Evolutionary conservation across 2,888 invertebrate genomes (phyloP).

Genomic region (Tortrix viridana): DNA sequence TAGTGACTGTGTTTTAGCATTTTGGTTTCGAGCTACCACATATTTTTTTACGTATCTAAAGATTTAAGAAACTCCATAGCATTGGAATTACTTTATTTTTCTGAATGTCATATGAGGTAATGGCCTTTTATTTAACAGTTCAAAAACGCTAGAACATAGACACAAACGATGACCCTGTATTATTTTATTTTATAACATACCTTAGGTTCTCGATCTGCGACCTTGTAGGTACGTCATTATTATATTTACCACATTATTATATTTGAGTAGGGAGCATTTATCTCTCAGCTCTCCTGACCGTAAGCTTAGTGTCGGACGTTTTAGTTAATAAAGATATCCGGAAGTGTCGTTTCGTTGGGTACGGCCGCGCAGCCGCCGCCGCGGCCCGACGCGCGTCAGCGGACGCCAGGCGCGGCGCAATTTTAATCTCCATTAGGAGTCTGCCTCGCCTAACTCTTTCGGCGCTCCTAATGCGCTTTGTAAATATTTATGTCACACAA

Average conservation of each 20-base stretch:
- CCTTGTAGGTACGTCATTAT: constrained; percentile 70
- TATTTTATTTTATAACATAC: constrained; percentile 58
- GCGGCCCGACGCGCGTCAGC: constrained; percentile 28
- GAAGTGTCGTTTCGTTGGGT: constrained; percentile 43
- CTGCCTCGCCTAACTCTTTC: constrained; percentile 73
- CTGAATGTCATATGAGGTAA: constrained; percentile 14
- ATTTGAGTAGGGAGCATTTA: constrained; percentile 74
- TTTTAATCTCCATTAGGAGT: constrained; percentile 63
- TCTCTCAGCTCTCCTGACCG: constrained; percentile 74
- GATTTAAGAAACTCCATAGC: constrained; percentile 14
- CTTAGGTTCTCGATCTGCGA: constrained; percentile 65
- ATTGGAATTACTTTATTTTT: constrained; percentile 12
- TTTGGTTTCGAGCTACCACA: constrained; percentile 48
- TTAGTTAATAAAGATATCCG: constrained; percentile 78
- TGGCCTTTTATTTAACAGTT: constrained; percentile 14
- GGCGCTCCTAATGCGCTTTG: constrained; percentile 80
- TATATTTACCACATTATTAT: constrained; percentile 71
- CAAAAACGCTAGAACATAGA: constrained; percentile 22
- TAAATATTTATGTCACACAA: constrained; percentile 84
- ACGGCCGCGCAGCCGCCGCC: constrained; percentile 40
- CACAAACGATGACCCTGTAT: constrained; percentile 42
- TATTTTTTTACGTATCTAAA: constrained; percentile 19
- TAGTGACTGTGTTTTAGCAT: constrained; percentile 38
- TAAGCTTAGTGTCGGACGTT: constrained; percentile 66
- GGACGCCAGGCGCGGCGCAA: constrained; percentile 45